Evolutionary conservation across 1,140 invertebrate species (phyloP).

Genomic region (Cotesia glomerata): DNA sequence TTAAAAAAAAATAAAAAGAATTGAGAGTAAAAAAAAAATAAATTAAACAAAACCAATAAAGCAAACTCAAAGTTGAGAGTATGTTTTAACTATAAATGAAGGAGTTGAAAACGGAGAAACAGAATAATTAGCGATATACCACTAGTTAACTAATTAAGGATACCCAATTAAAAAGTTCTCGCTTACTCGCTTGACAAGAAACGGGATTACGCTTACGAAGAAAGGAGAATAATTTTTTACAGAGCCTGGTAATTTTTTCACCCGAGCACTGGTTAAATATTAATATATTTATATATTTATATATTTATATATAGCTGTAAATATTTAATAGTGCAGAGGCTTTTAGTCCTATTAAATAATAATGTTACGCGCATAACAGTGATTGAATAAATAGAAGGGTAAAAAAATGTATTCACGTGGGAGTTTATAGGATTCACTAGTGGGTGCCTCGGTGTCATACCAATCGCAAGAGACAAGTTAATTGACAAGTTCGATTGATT

Average conservation of each 20-base stretch:
- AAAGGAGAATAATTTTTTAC: not conserved
- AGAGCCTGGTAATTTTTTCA: not conserved
- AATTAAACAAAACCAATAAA: not conserved
- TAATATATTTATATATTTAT: not conserved
- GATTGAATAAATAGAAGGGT: not conserved
- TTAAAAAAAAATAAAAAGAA: not conserved
- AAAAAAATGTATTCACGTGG: not conserved
- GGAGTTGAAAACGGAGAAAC: slow-evolving; percentile 41
- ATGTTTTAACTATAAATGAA: slow-evolving; percentile 2
- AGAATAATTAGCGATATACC: slow-evolving; percentile 60
- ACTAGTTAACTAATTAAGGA: slow-evolving; percentile 61
- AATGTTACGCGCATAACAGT: not conserved
- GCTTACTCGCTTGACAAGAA: slow-evolving; percentile 37
- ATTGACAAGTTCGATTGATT: not conserved
- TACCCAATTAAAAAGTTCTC: slow-evolving; percentile 63
- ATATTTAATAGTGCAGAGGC: too few relatives aligned
- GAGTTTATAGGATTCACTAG: not conserved
- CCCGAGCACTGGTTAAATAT: not conserved
- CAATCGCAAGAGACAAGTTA: not conserved
- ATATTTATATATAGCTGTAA: too few relatives aligned
- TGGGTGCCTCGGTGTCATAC: not conserved
- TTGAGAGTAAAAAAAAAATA: not conserved
- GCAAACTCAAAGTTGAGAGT: not conserved
- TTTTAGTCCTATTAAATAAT: too few relatives aligned
- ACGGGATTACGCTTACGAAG: slow-evolving; percentile 13